phyloP scores from a whole-genome alignment of 2,797 vertebrate genomes.

The Cryptoprocta ferox region DNA sequence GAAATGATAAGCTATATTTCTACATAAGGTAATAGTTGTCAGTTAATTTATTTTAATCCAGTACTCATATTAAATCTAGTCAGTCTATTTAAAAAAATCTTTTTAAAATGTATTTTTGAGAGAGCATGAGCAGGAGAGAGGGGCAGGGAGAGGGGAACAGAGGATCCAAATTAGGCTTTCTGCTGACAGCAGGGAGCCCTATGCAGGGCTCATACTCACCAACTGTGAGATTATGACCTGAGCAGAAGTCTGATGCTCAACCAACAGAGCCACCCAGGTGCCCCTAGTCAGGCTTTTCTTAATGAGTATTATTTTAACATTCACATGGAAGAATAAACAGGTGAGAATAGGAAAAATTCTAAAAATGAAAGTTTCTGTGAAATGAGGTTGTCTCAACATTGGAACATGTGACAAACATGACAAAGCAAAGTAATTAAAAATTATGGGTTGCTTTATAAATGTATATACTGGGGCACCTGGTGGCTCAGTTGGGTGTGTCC shows the following conservation, averaged over 20 bases:
- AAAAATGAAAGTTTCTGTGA: not conserved
- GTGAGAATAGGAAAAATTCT: slow-evolving; percentile 1
- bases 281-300: not conserved
- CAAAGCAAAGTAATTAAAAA: not conserved
- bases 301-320: not conserved
- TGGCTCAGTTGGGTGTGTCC: too few relatives aligned
- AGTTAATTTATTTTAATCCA: slow-evolving; percentile 7
- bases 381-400: not conserved
- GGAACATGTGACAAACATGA: not conserved
- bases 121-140: too few relatives aligned
- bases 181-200: too few relatives aligned
- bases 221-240: too few relatives aligned
- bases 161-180: too few relatives aligned
- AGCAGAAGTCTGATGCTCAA: too few relatives aligned
- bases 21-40: not conserved
- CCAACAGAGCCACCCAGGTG: too few relatives aligned
- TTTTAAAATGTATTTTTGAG: too few relatives aligned
- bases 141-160: too few relatives aligned
- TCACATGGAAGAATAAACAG: not conserved
- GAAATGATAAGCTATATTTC: not conserved
- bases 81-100: not conserved
- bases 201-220: too few relatives aligned
- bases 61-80: not conserved
- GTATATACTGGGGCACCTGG: too few relatives aligned
- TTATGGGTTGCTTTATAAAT: not conserved